Base-by-base conservation (phyloP, 1,140 invertebrate species). In the Linepithema humile region DNA sequence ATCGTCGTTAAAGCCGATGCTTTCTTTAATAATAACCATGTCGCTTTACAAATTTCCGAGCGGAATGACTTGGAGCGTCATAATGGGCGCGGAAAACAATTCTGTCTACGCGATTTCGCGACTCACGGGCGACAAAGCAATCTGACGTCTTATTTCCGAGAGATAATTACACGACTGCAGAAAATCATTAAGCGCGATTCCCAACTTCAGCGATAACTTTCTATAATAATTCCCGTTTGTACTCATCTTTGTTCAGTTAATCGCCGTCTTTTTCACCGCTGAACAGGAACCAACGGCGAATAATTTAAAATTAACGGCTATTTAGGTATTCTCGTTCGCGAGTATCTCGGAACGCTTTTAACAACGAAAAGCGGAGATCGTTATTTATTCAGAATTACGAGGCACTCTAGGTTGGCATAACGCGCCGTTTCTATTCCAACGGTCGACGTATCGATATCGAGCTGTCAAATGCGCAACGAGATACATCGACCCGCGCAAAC, bases 401-500 rank as follows among this genome's bases (percentile, higher is more conserved):
- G 12, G 10, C 15, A 15, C 5, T 77, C 29, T 69, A 7, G 43
- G n/a, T 1, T 48, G 40, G 40, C 12, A 23, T 60, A 40, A 74
- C 50, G 35, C 29, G 48, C 48, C 57, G 62, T 29, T 40, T 9
- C 45, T 82, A 78, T 74, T 82, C 29, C 57, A 50, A 40, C 70
- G 75, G 7, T 55, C 55, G 64, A 88, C 64, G 48, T 32, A 78
- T 60, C 82, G 82, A 86, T 88, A 84, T 26, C 64, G 45, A 86
- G 74, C 60, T 69, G 53, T 59, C 43, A 82, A 86, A 84, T 26
- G n/a, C 12, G 60, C 15, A 73, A 48, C 50, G 78, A 86, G 85
- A 83, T 85, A 69, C 57, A 74, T 45, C 69, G 67, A 59, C 17
- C 78, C 67, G 67, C 74, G 84, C 80, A 87, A 80, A 84, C 77